A percentile compares a stretch with the other conserved stretches of the same genome.
Evolutionary conservation across 2,113 vertebrate species (phyloP).

Genomic region (Spilogale gracilis): DNA sequence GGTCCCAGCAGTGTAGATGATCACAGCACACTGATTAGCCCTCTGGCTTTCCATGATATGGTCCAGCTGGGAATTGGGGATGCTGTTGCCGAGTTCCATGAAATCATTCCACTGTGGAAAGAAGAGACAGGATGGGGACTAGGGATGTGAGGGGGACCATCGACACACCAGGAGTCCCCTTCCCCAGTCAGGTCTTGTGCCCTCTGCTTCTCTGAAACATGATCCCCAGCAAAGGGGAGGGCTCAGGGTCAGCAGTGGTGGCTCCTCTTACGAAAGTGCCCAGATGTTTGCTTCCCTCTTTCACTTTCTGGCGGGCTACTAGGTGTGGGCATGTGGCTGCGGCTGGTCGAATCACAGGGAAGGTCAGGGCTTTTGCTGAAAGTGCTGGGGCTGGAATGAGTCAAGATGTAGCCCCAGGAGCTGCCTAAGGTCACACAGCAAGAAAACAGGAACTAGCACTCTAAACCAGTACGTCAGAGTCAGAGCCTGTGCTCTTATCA

Average conservation of each 20-base stretch:
- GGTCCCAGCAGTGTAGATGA: conserved; percentile 98
- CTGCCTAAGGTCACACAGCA: background rate
- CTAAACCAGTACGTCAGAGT: background rate
- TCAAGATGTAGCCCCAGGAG: background rate
- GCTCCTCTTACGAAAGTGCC: background rate
- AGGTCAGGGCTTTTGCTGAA: background rate
- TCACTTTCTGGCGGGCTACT: background rate
- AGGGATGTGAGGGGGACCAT: background rate
- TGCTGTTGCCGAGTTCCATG: conserved; percentile 89
- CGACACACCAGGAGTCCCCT: fast-evolving
- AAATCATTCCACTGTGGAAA: conserved; percentile 93
- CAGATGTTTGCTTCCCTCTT: background rate
- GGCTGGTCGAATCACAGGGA: background rate
- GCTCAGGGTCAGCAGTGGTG: background rate
- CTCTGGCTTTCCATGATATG: conserved; percentile 90
- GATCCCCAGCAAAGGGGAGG: background rate
- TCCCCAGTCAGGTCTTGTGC: background rate
- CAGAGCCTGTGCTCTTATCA: background rate
- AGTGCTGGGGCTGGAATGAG: background rate
- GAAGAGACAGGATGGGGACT: background rate
- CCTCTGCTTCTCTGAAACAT: background rate
- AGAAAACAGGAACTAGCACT: background rate
- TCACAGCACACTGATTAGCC: conserved; percentile 94
- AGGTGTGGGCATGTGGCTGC: background rate
- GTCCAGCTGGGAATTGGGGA: conserved; percentile 88